These are phyloP conservation scores for Porites australiensis DNA, from an alignment of 64 coral and sea anemone species.

Conservation along the genomic window DNA sequence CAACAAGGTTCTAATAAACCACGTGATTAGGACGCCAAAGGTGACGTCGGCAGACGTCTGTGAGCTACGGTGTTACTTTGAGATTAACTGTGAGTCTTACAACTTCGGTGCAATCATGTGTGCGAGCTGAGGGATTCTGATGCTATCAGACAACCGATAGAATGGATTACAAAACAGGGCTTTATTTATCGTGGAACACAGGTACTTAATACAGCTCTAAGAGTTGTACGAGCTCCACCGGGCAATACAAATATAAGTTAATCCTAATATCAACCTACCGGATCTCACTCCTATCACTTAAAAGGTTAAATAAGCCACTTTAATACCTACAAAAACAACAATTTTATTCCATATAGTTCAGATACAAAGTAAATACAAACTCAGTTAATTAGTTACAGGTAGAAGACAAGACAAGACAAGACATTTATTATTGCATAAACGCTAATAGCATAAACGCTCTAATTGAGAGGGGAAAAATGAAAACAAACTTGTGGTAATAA, in stretches of 20 bases:
- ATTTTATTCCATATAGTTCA: too few species aligned
- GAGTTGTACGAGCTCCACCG: background rate
- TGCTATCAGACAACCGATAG: background rate
- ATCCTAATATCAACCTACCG: background rate
- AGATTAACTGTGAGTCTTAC: constrained; percentile 15
- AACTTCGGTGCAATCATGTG: background rate
- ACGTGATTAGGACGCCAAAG: background rate
- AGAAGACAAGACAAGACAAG: too few species aligned
- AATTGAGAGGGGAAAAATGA: too few species aligned
- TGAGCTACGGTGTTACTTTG: background rate
- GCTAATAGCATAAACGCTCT: too few species aligned
- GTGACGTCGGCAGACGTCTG: background rate
- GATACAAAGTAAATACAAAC: too few species aligned
- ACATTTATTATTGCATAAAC: too few species aligned
- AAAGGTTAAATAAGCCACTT: too few species aligned
- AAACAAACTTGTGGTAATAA: too few species aligned
- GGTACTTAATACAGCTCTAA: background rate
- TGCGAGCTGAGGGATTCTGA: constrained; percentile 24
- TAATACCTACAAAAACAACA: too few species aligned
- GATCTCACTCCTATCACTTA: background rate
- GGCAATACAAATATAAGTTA: background rate
- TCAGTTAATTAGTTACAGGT: too few species aligned
- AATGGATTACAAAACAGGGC: constrained; percentile 9
- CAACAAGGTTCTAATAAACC: constrained; percentile 1
- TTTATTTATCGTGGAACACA: background rate